These are phyloP conservation scores for Nephrotoma flavescens DNA, from an alignment of 2,888 invertebrate species.

Conservation along the genomic window DNA sequence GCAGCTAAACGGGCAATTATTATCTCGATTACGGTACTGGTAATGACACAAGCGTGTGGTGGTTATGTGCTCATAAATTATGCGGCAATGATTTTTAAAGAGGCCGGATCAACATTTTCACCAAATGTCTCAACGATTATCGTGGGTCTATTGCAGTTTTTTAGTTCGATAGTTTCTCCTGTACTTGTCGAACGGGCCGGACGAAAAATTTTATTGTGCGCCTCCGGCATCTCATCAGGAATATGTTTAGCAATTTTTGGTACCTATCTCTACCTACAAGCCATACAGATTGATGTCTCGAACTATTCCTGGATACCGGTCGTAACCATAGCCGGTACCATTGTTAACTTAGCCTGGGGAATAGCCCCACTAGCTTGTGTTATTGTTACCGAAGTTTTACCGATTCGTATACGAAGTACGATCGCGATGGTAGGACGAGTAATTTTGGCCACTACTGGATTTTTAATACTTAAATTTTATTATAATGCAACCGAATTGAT, in stretches of 20 bases:
- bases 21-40: conserved; percentile 23
- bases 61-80: conserved; percentile 28
- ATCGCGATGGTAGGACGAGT: not conserved
- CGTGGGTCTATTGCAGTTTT: conserved; percentile 25
- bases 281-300: conserved; percentile 12
- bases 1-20: conserved; percentile 21
- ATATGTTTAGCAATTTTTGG: conserved; percentile 21
- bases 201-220: conserved; percentile 11
- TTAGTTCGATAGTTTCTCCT: conserved; percentile 25
- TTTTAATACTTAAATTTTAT: conserved; percentile 13
- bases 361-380: conserved; percentile 23
- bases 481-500: conserved; percentile 17
- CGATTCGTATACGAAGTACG: conserved; percentile 9
- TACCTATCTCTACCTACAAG: conserved; percentile 16
- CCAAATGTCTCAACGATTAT: conserved; percentile 25
- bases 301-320: conserved; percentile 23
- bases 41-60: conserved; percentile 25
- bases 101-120: conserved; percentile 24
- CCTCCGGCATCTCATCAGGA: conserved; percentile 14
- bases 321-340: conserved; percentile 20
- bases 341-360: conserved; percentile 23
- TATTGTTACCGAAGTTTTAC: conserved; percentile 24
- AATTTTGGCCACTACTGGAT: no score
- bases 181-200: conserved; percentile 9
- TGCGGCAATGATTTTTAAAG: conserved; percentile 25